Evolutionary conservation across 2,113 vertebrate genomes (phyloP), one percentile per base, ranked within the genome.

Genomic region (Notothenia coriiceps): DNA sequence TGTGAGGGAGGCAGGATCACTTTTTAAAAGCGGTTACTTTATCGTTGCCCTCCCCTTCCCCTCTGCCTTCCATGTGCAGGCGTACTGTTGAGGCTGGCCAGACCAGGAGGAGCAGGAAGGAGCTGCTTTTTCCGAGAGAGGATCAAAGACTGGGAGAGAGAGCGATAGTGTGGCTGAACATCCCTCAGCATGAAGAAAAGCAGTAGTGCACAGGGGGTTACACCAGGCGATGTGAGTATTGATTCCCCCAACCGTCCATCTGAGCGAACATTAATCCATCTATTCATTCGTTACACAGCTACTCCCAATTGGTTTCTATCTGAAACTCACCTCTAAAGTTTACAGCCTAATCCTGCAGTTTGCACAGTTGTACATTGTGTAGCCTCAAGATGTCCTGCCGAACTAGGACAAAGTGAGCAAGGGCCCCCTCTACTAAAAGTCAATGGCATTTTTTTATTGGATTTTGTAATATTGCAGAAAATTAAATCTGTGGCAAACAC

Each of bases 171-270:
- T 65, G 74, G 50, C 78, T 25, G 55, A 77, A 62, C 76, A 63
- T 81, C 74, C 44, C 47, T 56, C 74, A 90, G 29, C 76, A 98
- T 98, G 97, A 98, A 96, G 96, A 98, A 97, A 83, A 98, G 97
- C 94, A 94, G 96, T 86, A 98, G 97, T 86, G 96, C 96, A 68
- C 96, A 97, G 90, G 85, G 95, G 2, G 96, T 96, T 69, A 93
- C 95, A 4, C 94, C 96, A 18, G 95, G 96, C 60, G 95, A 97
- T 51, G 97, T 99, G 90, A 95, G 95, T 89, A 71, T 85, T 18
- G 75, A 72, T 86, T 84, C 80, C 75, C 73, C 54, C 57, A 51
- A 55, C 59, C 61, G 2, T 79, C 63, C 52, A 70, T 78, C 77
- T 59, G 63, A 73, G 68, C 29, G 71, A 61, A 60, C n/a, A 4